Evolutionary conservation across 1,140 invertebrate genomes (phyloP).

Genomic region (Pomacea maculata): DNA sequence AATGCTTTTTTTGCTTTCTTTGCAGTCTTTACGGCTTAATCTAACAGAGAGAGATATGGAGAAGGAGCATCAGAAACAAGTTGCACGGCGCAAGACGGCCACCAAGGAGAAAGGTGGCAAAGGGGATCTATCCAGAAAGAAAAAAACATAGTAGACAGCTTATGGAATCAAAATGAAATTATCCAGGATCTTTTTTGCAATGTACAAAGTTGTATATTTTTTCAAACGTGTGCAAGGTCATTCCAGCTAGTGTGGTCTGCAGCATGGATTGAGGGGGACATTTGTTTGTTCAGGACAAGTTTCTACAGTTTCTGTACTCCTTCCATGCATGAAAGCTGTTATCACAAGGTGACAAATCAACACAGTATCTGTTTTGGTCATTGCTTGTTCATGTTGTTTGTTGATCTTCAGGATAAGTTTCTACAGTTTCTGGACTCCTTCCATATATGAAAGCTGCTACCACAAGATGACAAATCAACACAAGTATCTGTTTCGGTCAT

Average conservation of each 20-base stretch:
- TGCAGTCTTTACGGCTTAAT: slow-evolving; percentile 54
- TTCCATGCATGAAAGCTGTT: neutral
- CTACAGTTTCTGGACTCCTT: neutral
- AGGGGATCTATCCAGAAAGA: slow-evolving; percentile 22
- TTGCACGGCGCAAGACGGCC: slow-evolving; percentile 42
- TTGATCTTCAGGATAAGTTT: neutral
- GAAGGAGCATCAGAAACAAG: slow-evolving; percentile 61
- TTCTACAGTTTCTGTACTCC: neutral
- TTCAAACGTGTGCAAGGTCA: neutral
- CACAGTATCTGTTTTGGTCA: too few species aligned
- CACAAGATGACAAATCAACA: too few species aligned
- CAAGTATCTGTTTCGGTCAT: too few species aligned
- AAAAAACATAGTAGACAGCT: slow-evolving; percentile 15
- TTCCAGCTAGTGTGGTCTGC: neutral
- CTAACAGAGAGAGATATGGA: slow-evolving; percentile 62
- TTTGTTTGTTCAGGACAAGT: neutral
- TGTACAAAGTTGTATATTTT: neutral
- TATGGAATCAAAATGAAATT: neutral
- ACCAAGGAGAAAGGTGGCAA: slow-evolving; percentile 42
- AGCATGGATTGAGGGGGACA: neutral
- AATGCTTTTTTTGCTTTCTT: slow-evolving; percentile 18
- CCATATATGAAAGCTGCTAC: neutral
- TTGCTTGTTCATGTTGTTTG: too few species aligned
- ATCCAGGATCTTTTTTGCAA: neutral
- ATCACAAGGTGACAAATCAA: too few species aligned